Evolutionary conservation across 2,113 vertebrate genomes (phyloP).

Genomic region (Lontra canadensis): DNA sequence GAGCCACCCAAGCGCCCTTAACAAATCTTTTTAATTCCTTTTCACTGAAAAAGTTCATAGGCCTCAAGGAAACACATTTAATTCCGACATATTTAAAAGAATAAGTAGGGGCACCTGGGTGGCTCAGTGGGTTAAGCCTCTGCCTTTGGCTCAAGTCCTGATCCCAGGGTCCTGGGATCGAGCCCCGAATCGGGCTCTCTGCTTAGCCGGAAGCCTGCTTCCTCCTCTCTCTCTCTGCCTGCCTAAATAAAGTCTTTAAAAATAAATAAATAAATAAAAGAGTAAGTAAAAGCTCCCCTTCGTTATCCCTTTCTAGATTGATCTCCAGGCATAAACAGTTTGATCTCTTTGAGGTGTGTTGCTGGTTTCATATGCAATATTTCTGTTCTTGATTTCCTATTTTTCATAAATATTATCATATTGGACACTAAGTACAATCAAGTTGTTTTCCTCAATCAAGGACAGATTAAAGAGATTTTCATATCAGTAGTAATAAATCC

Average conservation of each 20-base stretch:
- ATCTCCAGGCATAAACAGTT: not conserved
- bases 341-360: not conserved
- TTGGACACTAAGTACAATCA: not conserved
- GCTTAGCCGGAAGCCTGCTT: no score
- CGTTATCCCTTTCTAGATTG: not conserved
- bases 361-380: not conserved
- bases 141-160: no score
- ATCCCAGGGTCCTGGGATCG: no score
- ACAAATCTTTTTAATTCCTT: not conserved
- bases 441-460: not conserved
- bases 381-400: not conserved
- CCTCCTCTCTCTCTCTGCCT: no score
- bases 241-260: no score
- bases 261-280: not conserved
- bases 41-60: not conserved
- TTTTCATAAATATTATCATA: not conserved
- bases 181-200: no score
- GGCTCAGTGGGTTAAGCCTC: no score
- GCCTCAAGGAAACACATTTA: not conserved
- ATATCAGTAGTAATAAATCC: not conserved
- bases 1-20: not conserved
- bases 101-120: not conserved
- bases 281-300: not conserved
- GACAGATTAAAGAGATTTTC: not conserved
- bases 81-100: not conserved